Percentiles rank a stretch among this genome's conserved stretches.
Evolutionary conservation across 2,888 invertebrate species (phyloP).

Genomic region (Osmoderma eremita): DNA sequence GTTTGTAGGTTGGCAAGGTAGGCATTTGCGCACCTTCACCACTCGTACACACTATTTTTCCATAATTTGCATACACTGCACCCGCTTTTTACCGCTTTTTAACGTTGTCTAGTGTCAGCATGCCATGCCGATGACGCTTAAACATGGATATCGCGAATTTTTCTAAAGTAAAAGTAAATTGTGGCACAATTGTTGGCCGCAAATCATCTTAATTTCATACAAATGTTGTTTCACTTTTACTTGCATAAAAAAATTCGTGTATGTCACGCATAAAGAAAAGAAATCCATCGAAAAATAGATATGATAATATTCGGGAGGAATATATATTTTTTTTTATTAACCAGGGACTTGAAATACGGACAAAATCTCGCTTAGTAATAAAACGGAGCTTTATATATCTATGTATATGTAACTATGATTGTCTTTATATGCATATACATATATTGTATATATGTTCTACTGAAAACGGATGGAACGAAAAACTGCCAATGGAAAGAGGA

Average conservation of each 20-base stretch:
- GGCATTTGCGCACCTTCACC: conserved; percentile 69
- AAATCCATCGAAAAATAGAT: conserved; percentile 19
- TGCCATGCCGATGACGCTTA: conserved; percentile 59
- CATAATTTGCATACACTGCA: conserved; percentile 56
- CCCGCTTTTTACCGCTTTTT: conserved; percentile 61
- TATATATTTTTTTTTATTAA: neutral
- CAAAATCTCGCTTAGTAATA: conserved; percentile 18
- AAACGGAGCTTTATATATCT: conserved; percentile 12
- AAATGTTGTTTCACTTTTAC: neutral
- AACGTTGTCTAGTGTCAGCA: conserved; percentile 56
- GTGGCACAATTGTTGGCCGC: too few relatives aligned
- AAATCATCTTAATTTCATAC: neutral
- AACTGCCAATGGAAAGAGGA: neutral
- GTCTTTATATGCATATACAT: neutral
- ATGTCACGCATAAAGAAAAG: conserved; percentile 8
- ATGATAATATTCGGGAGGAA: neutral
- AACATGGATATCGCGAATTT: conserved; percentile 11
- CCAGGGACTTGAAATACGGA: conserved; percentile 13
- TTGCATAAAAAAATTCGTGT: conserved; percentile 17
- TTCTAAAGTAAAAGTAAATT: neutral
- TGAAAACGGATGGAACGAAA: neutral
- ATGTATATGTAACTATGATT: conserved; percentile 19
- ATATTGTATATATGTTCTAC: too few relatives aligned
- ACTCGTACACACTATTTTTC: conserved; percentile 51
- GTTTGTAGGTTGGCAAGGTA: conserved; percentile 82